Conservation (phyloP, 2,888 invertebrate species). For the Parapristionchus giblindavisi region DNA sequence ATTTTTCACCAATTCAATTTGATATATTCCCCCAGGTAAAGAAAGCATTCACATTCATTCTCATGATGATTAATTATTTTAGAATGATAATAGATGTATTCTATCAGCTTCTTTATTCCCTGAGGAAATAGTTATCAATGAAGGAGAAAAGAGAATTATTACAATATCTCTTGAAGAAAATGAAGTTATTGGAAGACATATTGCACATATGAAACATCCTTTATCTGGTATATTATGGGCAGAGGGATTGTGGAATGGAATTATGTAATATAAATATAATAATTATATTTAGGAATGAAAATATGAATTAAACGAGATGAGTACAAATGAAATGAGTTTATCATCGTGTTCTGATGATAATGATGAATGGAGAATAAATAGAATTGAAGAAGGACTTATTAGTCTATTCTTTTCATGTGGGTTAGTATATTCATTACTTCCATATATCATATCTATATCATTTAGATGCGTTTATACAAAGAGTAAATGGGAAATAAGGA, state of each 20-base stretch:
- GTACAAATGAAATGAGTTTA: constrained; percentile 42
- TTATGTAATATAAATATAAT: constrained; percentile 1
- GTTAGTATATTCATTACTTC: not conserved
- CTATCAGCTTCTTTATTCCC: constrained; percentile 57
- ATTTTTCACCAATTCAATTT: constrained; percentile 65
- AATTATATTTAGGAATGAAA: constrained; percentile 49
- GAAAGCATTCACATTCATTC: not conserved
- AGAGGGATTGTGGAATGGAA: not conserved
- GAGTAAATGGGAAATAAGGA: constrained; percentile 59
- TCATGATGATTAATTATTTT: not conserved
- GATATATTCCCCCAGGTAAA: constrained; percentile 50
- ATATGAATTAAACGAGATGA: constrained; percentile 48
- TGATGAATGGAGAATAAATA: constrained; percentile 45
- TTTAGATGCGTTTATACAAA: constrained; percentile 58
- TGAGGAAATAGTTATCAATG: constrained; percentile 62
- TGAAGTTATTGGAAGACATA: constrained; percentile 44
- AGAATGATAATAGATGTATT: constrained; percentile 9
- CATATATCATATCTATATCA: constrained; percentile 44
- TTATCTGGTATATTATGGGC: constrained; percentile 51
- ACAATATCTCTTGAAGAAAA: constrained; percentile 49
- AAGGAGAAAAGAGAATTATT: constrained; percentile 53
- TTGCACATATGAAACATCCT: constrained; percentile 65
- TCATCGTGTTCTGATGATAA: constrained; percentile 47
- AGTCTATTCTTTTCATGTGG: constrained; percentile 31
- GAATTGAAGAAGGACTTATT: constrained; percentile 33